phyloP scores from a whole-genome alignment of 2,113 vertebrate species.

The Tragulus kanchil region DNA sequence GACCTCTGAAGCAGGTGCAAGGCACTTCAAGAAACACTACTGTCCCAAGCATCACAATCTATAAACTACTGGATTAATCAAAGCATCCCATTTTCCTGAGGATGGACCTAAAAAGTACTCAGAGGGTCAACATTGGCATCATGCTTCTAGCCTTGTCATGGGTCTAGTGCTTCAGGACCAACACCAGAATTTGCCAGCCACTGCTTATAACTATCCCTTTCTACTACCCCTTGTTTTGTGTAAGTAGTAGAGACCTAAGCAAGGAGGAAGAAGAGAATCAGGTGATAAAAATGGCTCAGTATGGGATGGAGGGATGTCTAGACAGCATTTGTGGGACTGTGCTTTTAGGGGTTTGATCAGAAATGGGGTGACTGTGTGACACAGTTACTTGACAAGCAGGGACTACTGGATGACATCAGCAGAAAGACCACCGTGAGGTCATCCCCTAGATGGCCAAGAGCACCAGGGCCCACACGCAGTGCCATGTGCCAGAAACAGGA shows the following conservation, averaged over 20 bases:
- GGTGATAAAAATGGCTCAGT: neutral
- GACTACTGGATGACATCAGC: neutral
- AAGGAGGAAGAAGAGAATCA: neutral
- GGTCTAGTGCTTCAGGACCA: neutral
- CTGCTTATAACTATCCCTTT: neutral
- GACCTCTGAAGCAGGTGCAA: neutral
- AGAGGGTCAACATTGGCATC: neutral
- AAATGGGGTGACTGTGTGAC: neutral
- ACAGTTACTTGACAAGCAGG: neutral
- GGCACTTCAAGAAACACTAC: neutral
- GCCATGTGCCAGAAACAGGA: fast-evolving
- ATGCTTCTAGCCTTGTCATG: neutral
- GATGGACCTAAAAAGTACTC: neutral
- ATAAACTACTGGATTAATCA: neutral
- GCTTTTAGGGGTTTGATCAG: neutral
- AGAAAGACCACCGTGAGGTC: neutral
- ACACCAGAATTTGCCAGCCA: neutral
- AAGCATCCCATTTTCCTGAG: neutral
- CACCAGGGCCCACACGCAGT: neutral
- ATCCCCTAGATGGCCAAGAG: neutral
- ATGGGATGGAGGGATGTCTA: neutral
- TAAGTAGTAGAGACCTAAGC: neutral
- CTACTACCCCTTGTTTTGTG: neutral
- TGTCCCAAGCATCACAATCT: neutral
- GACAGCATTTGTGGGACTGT: neutral